phyloP scores from a whole-genome alignment of 2,113 vertebrate species.

The Scortum barcoo region DNA sequence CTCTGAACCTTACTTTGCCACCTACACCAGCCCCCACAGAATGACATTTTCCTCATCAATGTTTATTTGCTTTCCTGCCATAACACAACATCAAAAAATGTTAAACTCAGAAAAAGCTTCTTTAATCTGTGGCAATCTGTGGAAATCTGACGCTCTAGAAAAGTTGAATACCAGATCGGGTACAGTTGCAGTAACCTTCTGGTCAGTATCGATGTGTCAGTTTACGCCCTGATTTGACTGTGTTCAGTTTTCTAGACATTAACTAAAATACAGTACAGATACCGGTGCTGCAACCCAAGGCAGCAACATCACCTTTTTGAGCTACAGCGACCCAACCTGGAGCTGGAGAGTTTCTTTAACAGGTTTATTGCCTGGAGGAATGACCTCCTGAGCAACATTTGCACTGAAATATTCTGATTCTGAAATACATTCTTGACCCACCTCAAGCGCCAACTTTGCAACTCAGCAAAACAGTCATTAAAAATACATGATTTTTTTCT shows the following conservation, averaged over 20 bases:
- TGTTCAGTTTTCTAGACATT: constrained; percentile 8
- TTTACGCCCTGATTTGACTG: constrained; percentile 3
- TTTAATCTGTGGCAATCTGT: neutral
- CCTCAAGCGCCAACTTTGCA: neutral
- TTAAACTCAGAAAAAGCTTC: neutral
- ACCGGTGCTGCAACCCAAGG: neutral
- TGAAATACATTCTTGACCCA: neutral
- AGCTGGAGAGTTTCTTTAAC: constrained; percentile 9
- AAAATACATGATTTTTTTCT: neutral
- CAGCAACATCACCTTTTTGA: neutral
- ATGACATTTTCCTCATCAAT: neutral
- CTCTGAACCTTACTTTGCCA: neutral
- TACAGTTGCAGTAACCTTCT: neutral
- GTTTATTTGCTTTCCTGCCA: neutral
- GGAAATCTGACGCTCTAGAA: neutral
- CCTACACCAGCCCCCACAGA: neutral
- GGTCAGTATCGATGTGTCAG: neutral
- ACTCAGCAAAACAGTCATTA: neutral
- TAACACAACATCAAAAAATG: neutral
- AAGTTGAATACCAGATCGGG: neutral
- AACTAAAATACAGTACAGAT: neutral
- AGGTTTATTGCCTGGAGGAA: constrained; percentile 13
- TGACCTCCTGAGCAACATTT: neutral
- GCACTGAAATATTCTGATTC: too few species aligned
- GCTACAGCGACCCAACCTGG: neutral